Conservation (phyloP, 2,113 vertebrate genomes). For the Potamarius usumacintae region DNA sequence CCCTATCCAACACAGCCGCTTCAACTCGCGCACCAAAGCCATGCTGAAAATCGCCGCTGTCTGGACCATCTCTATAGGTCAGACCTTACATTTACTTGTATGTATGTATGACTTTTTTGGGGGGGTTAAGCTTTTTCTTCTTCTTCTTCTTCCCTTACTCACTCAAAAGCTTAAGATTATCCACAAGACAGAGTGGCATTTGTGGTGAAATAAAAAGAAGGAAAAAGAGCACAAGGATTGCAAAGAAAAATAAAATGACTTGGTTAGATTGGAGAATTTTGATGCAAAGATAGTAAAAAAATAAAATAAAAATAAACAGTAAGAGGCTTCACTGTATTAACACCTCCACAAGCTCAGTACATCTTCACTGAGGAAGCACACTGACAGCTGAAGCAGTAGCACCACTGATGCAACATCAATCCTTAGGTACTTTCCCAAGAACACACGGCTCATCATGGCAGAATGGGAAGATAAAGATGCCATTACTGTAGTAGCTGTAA, state of each 20-base stretch:
- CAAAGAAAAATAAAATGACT: background rate
- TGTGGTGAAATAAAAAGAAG: background rate
- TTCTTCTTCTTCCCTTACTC: background rate
- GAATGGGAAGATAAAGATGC: background rate
- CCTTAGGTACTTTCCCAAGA: background rate
- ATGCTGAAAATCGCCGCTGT: constrained; percentile 98
- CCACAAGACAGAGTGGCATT: background rate
- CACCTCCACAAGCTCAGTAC: background rate
- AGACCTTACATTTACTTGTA: constrained; percentile 46
- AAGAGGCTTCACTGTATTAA: background rate
- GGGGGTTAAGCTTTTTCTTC: background rate
- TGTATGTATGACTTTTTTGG: background rate
- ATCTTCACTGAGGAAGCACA: constrained; percentile 10
- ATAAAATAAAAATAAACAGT: background rate
- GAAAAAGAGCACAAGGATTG: too few species aligned
- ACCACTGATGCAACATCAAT: constrained; percentile 1
- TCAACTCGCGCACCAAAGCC: constrained; percentile 98
- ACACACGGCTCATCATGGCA: background rate
- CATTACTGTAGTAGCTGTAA: background rate
- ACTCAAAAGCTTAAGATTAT: background rate
- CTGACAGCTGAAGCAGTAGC: constrained; percentile 14
- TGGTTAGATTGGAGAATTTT: background rate
- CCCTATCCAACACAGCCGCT: constrained; percentile 98
- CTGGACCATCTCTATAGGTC: constrained; percentile 98
- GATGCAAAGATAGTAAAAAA: background rate